A percentile compares a stretch with the other conserved stretches of the same genome.
Evolutionary conservation across 2,113 vertebrate genomes (phyloP).

Genomic region (Nanorana parkeri): DNA sequence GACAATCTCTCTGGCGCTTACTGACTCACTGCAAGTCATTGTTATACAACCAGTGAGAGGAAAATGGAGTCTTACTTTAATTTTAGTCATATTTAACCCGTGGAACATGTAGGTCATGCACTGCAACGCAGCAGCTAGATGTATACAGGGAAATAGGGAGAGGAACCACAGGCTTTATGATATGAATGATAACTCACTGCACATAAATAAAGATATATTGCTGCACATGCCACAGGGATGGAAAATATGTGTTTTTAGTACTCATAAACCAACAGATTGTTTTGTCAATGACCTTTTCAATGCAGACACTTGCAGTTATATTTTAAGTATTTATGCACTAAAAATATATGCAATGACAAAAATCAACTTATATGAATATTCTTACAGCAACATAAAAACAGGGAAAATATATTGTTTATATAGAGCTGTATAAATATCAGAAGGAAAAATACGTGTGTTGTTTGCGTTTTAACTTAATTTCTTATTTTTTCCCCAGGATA

Average conservation of each 20-base stretch:
- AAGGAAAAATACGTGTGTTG: no score
- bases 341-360: no score
- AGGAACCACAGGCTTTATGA: no score
- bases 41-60: not conserved
- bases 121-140: not conserved
- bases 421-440: no score
- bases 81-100: not conserved
- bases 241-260: not conserved
- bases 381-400: no score
- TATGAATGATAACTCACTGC: not conserved
- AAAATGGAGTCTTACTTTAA: not conserved
- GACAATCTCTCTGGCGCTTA: no score
- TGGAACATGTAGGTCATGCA: not conserved
- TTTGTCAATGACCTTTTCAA: conserved; percentile 19
- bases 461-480: no score
- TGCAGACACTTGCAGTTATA: not conserved
- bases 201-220: not conserved
- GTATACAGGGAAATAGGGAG: no score
- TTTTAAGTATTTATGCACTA: not conserved
- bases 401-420: no score
- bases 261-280: not conserved
- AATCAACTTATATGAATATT: no score
- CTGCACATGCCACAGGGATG: not conserved
- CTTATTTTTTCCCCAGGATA: no score
- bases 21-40: no score